Base-by-base conservation (phyloP, 2,113 vertebrate genomes). In the Myotis yumanensis region DNA sequence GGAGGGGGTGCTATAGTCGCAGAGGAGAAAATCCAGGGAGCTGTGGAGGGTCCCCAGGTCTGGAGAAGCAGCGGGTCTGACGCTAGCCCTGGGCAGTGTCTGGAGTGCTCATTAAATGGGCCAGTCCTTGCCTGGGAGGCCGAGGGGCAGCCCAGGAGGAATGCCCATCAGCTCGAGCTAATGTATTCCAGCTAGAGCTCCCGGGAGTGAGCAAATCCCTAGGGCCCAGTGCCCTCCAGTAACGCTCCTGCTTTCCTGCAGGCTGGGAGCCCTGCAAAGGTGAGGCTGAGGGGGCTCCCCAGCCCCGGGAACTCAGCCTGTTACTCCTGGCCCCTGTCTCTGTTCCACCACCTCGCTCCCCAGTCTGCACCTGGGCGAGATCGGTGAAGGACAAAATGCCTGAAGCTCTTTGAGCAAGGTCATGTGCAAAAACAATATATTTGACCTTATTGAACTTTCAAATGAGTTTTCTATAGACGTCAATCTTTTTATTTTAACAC, bases 401-500 rank as follows among this genome's bases (percentile, higher is more conserved):
- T 30, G 40, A 83, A 71, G 52, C 7, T 71, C 80, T 90, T 59
- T 64, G 51, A 86, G 82, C n/a, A 82, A 96, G 85, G 66, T 82
- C 80, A 32, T 48, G 76, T 84, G 79, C n/a, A 85, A 87, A 72
- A 48, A 62, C 25, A 43, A 25, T 37, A 72, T 4, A n/a, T 62
- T 90, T 71, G 22, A 37, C 72, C 64, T 71, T 51, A 46, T 4
- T 77, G 76, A 76, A 85, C 83, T 94, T 94, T 66, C 64, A 12
- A 62, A 69, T 14, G 43, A 14, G 40, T 89, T 96, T 94, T 71
- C 35, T 62, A 72, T 32, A 22, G 37, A 86, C 1, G 1, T 25
- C 48, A 48, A 32, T 92, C 66, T 72, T 30, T 30, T 30, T 54
- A 73, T 57, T 84, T 89, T 11, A 59, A 80, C 32, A 75, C 51